Conservation (phyloP, 2,113 vertebrate species). For the Neotoma lepida region DNA sequence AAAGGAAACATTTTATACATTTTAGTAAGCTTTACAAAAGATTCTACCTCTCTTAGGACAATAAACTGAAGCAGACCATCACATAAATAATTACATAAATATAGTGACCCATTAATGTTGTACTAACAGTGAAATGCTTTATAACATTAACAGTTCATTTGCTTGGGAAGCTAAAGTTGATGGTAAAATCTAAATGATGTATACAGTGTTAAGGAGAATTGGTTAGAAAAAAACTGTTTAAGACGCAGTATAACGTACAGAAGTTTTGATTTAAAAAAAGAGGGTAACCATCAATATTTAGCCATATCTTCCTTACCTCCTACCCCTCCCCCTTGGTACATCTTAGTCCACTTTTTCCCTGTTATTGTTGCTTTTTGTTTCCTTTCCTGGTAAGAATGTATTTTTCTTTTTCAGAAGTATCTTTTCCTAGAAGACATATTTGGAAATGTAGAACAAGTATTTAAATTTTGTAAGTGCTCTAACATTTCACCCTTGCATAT, state of each 20-base stretch:
- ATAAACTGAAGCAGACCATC: not conserved
- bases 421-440: not conserved
- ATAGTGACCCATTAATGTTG: not conserved
- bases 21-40: not conserved
- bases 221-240: not conserved
- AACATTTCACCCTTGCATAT: not conserved
- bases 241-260: not conserved
- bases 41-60: not conserved
- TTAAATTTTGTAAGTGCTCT: not conserved
- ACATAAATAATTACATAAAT: not conserved
- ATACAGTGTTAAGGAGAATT: not conserved
- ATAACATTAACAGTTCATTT: not conserved
- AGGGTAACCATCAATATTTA: not conserved
- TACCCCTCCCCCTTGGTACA: rapidly evolving
- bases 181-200: not conserved
- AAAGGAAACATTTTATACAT: not conserved
- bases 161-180: not conserved
- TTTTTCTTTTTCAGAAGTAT: not conserved
- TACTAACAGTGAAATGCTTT: not conserved
- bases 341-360: not conserved
- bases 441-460: not conserved
- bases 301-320: not conserved
- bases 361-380: not conserved
- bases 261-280: not conserved
- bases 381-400: not conserved